Evolutionary conservation across 2,888 invertebrate genomes (phyloP), one percentile per base, ranked within the genome.

Genomic region (Liopterus haemorrhoidalis): DNA sequence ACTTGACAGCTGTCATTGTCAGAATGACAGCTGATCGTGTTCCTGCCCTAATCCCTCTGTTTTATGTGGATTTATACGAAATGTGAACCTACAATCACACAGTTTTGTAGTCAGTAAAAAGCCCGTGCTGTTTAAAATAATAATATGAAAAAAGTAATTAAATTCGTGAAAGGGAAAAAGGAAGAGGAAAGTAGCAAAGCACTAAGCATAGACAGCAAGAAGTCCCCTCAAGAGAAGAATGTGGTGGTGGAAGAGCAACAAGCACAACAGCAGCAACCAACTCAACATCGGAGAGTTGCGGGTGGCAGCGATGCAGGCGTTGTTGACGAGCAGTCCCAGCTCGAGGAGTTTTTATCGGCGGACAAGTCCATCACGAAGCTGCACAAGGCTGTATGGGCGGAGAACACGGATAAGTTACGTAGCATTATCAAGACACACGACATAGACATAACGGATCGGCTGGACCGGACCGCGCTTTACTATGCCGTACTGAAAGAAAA

Each of bases 91-190:
- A n/a, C n/a, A n/a, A n/a, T n/a, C n/a, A n/a, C n/a, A n/a, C n/a
- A n/a, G n/a, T n/a, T n/a, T n/a, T n/a, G n/a, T n/a, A n/a, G n/a
- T n/a, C n/a, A n/a, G n/a, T n/a, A n/a, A n/a, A n/a, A n/a, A n/a
- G n/a, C n/a, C n/a, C n/a, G n/a, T n/a, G n/a, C n/a, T n/a, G n/a
- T n/a, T n/a, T n/a, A n/a, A n/a, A n/a, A n/a, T n/a, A n/a, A n/a
- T n/a, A n/a, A n/a, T n/a, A 45, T 45, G 45, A 45, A 45, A 21
- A 45, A 45, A 25, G 39, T 45, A 39, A 45, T 45, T 38, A 45
- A 45, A 39, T 45, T 45, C 14, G 45, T 45, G 20, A 45, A 45
- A 24, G 45, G 45, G 14, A 45, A 39, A 25, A 38, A 22, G 21
- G 45, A 45, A 35, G 45, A 45, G 8, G 45, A 45, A 20, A 25